Evolutionary conservation across 2,888 invertebrate genomes (phyloP).

Genomic region (Drosophila meridiana): DNA sequence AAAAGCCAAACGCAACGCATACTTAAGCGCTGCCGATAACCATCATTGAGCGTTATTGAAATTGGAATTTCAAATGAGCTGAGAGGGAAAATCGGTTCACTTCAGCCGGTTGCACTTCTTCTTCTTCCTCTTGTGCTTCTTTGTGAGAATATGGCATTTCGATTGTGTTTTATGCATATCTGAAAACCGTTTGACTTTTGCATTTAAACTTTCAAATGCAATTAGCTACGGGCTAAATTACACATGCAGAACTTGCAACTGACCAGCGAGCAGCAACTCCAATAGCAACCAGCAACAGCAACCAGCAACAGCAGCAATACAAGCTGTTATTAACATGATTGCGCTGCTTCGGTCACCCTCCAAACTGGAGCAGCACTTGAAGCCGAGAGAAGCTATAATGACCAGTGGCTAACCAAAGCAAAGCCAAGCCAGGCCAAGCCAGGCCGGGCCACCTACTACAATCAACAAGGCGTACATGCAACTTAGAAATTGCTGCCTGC

Average conservation of each 20-base stretch:
- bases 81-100: conserved; percentile 25
- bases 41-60: conserved; percentile 79
- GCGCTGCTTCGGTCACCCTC: conserved; percentile 62
- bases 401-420: conserved; percentile 39
- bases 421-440: conserved; percentile 16
- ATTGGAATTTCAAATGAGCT: conserved; percentile 79
- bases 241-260: conserved; percentile 63
- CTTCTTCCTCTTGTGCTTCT: conserved; percentile 37
- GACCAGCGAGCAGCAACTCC: conserved; percentile 55
- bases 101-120: conserved; percentile 23
- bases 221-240: conserved; percentile 76
- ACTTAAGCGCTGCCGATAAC: conserved; percentile 61
- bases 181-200: conserved; percentile 79
- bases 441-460: conserved; percentile 70
- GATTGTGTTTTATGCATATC: conserved; percentile 74
- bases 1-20: conserved; percentile 28
- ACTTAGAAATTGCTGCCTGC: conserved; percentile 78
- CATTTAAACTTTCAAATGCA: conserved; percentile 79
- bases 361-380: conserved; percentile 44
- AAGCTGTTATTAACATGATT: conserved; percentile 79
- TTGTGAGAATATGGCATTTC: conserved; percentile 59
- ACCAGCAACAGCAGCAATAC: conserved; percentile 38
- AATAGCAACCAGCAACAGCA: conserved; percentile 53
- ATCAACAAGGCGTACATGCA: conserved; percentile 83
- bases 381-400: conserved; percentile 38